A percentile compares a stretch with the other conserved stretches of the same genome.
phyloP scores from a whole-genome alignment of 2,888 invertebrate species.

The Drosophila neotestacea region DNA sequence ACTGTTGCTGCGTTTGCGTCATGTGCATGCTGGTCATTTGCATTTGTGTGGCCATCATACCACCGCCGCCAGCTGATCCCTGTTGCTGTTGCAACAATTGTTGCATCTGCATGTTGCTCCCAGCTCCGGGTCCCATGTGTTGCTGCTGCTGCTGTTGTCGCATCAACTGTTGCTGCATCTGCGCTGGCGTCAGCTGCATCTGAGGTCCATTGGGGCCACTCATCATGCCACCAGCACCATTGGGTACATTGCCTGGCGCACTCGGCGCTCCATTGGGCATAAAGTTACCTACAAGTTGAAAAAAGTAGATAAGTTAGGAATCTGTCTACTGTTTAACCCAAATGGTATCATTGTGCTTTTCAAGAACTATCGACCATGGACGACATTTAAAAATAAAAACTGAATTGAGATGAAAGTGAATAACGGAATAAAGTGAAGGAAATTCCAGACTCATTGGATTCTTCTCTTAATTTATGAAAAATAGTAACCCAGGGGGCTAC shows the following conservation, averaged over 20 bases:
- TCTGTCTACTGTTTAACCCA: neutral
- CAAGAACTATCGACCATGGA: neutral
- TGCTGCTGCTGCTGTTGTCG: slow-evolving; percentile 84
- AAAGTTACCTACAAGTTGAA: slow-evolving; percentile 75
- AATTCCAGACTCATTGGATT: too few relatives aligned
- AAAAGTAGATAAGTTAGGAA: neutral
- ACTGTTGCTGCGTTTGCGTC: slow-evolving; percentile 83
- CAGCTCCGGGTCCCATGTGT: slow-evolving; percentile 80
- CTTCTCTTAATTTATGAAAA: too few relatives aligned
- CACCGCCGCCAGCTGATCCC: slow-evolving; percentile 55
- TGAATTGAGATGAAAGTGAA: neutral
- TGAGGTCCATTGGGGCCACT: slow-evolving; percentile 79
- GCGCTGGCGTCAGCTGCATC: slow-evolving; percentile 85
- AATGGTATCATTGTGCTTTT: neutral
- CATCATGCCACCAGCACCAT: slow-evolving; percentile 69
- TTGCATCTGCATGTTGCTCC: slow-evolving; percentile 82
- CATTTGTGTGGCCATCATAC: slow-evolving; percentile 82
- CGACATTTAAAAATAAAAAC: neutral
- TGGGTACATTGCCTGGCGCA: slow-evolving; percentile 60
- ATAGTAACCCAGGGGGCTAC: too few relatives aligned
- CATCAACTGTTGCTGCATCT: slow-evolving; percentile 87
- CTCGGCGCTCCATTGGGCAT: slow-evolving; percentile 80
- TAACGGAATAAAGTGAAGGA: too few relatives aligned
- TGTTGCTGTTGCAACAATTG: slow-evolving; percentile 83
- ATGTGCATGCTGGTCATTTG: slow-evolving; percentile 90